Evolutionary conservation across 92 coral and sea anemone genomes (phyloP).

Genomic region (Zoanthus sociatus): DNA sequence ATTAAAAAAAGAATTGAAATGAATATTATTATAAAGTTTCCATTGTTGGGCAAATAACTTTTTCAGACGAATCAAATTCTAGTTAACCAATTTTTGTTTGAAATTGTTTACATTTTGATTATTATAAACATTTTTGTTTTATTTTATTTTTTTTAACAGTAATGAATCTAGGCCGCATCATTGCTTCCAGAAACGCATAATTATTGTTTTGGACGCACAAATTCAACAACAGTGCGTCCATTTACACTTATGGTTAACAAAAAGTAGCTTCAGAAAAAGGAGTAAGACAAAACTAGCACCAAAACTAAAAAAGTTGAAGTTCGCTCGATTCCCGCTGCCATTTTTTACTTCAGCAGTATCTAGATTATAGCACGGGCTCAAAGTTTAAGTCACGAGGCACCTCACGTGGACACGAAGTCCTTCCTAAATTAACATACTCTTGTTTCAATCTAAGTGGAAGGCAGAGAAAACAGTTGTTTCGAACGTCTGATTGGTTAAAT

Average conservation of each 20-base stretch:
- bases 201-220: conserved; percentile 7
- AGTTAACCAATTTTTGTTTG: too few species aligned
- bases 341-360: conserved; percentile 1
- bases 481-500: neutral
- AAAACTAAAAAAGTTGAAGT: conserved; percentile 8
- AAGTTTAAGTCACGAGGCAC: conserved; percentile 13
- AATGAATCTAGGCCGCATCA: too few species aligned
- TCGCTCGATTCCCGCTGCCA: conserved; percentile 17
- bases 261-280: neutral
- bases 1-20: too few species aligned
- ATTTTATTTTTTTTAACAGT: too few species aligned
- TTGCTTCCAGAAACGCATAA: neutral
- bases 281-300: conserved; percentile 4
- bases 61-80: too few species aligned
- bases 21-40: too few species aligned
- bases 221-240: conserved; percentile 3
- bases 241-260: neutral
- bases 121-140: too few species aligned
- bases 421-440: neutral
- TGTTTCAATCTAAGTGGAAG: neutral
- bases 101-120: too few species aligned
- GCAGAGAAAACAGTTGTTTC: conserved; percentile 1
- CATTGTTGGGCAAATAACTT: too few species aligned
- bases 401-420: neutral
- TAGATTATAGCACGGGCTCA: neutral